phyloP scores from a whole-genome alignment of 1,140 invertebrate genomes.

The Drosophila mojavensis region DNA sequence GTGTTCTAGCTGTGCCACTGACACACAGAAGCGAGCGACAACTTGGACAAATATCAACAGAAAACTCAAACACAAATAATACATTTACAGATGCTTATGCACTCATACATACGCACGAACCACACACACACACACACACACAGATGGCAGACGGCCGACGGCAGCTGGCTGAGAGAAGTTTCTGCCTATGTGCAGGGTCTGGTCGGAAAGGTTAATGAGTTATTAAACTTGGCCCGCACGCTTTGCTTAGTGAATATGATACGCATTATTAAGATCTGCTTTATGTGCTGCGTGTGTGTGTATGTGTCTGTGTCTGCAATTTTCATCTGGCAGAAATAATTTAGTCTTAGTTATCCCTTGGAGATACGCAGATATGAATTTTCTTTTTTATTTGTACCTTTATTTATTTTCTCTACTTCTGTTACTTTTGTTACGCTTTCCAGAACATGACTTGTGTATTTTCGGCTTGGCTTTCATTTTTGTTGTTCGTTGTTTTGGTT shows the following conservation, averaged over 20 bases:
- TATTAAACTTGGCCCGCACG: constrained; percentile 73
- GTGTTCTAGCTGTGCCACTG: constrained; percentile 54
- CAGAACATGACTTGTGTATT: constrained; percentile 76
- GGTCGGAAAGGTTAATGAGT: constrained; percentile 74
- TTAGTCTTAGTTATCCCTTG: constrained; percentile 36
- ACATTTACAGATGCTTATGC: constrained; percentile 24
- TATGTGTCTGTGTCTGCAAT: constrained; percentile 39
- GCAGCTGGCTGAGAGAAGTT: constrained; percentile 32
- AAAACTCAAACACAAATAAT: constrained; percentile 10
- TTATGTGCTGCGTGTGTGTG: constrained; percentile 32
- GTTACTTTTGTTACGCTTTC: constrained; percentile 76
- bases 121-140: constrained; percentile 1
- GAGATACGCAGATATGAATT: constrained; percentile 37
- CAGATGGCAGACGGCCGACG: neutral
- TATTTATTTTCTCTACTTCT: constrained; percentile 15
- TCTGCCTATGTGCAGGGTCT: constrained; percentile 27
- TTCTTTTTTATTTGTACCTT: constrained; percentile 25
- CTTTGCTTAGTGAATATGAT: constrained; percentile 71
- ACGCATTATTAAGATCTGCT: constrained; percentile 79
- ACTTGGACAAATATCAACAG: constrained; percentile 32
- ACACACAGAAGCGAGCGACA: constrained; percentile 50
- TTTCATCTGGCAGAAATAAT: constrained; percentile 62
- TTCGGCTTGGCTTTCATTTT: constrained; percentile 69
- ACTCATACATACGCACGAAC: constrained; percentile 5
- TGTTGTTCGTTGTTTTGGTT: too few relatives aligned